Conservation (phyloP, 2,797 vertebrate genomes). For the Pitangus sulphuratus region DNA sequence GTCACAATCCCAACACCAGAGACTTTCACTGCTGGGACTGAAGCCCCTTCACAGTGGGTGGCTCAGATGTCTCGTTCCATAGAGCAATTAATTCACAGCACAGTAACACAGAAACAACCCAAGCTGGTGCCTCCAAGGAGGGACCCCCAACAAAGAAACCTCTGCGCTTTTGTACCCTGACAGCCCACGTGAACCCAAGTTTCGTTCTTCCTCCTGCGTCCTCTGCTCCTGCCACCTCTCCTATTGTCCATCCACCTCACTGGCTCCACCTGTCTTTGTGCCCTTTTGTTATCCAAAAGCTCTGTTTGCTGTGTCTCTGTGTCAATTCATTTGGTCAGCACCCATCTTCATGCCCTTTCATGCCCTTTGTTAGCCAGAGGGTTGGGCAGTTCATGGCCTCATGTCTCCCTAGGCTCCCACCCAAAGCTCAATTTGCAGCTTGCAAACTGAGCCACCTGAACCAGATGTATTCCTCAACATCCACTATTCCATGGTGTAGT, state of each 20-base stretch:
- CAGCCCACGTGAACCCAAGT: background rate
- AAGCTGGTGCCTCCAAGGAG: background rate
- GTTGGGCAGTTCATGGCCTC: background rate
- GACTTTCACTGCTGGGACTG: background rate
- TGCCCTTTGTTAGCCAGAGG: background rate
- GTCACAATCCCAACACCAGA: background rate
- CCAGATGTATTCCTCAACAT: background rate
- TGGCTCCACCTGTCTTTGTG: background rate
- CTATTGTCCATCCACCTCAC: background rate
- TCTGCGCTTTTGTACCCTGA: background rate
- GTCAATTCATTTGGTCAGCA: background rate
- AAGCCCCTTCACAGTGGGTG: background rate
- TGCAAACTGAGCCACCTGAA: background rate
- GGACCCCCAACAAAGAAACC: background rate
- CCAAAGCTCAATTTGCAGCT: background rate
- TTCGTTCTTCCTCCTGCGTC: background rate
- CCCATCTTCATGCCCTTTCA: rapidly evolving
- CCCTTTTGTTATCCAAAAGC: background rate
- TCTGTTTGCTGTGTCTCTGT: no score
- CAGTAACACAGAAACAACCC: background rate
- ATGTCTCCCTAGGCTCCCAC: background rate
- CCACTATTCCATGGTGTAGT: background rate
- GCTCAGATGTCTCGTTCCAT: background rate
- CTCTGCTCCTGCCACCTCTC: background rate
- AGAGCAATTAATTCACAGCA: rapidly evolving